Percentiles rank a stretch among this genome's conserved stretches.
Evolutionary conservation across 2,113 vertebrate genomes (phyloP).

Genomic region (Campylorhamphus procurvoides): DNA sequence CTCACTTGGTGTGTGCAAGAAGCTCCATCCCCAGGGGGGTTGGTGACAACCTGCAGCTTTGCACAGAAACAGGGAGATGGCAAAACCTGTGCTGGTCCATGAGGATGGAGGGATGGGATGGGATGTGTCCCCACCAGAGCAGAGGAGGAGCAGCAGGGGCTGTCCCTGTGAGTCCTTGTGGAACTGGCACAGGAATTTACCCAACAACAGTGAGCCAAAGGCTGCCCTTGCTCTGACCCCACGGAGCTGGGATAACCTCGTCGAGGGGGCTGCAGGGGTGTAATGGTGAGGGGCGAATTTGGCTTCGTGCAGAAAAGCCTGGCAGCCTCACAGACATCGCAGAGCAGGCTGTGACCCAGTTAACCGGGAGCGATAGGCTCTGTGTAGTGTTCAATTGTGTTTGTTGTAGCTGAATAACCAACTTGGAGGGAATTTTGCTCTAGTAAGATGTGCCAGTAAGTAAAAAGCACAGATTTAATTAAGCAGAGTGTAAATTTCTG

Average conservation of each 20-base stretch:
- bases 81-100: accelerated
- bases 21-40: not conserved
- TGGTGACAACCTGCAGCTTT: not conserved
- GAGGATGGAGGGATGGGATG: not conserved
- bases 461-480: slow-evolving; percentile 8
- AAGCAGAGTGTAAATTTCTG: not conserved
- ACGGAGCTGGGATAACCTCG: accelerated
- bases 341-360: slow-evolving; percentile 45
- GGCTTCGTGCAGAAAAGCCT: not conserved
- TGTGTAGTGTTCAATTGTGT: not conserved
- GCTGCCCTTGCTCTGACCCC: not conserved
- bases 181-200: not conserved
- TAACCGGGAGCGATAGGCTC: not conserved
- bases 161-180: not conserved
- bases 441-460: not conserved
- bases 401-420: not conserved
- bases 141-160: accelerated
- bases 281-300: not conserved
- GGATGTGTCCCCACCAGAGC: not conserved
- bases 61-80: not conserved
- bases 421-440: not conserved
- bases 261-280: not conserved
- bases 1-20: not conserved
- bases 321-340: not conserved
- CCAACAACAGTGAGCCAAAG: not conserved